Conservation (phyloP, 2,797 vertebrate species). For the Aselliscus stoliczkanus region DNA sequence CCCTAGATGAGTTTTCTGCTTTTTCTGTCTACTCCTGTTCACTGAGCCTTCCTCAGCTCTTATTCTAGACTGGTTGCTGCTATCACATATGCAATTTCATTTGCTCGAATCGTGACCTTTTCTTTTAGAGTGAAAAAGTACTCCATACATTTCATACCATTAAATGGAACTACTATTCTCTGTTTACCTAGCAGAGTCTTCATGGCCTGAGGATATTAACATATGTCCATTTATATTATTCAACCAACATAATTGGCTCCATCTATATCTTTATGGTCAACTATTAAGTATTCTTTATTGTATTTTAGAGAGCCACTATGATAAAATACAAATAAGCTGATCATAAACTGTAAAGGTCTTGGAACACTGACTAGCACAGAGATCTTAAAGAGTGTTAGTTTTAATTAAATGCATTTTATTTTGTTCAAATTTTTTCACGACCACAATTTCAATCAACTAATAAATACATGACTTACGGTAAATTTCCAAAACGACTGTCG, state of each 20-base stretch:
- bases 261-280: background rate
- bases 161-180: background rate
- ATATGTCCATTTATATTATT: background rate
- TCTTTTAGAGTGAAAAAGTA: background rate
- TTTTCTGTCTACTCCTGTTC: background rate
- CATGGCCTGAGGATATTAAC: background rate
- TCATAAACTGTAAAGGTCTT: background rate
- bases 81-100: background rate
- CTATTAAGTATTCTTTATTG: background rate
- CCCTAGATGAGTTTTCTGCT: background rate
- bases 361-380: background rate
- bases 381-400: background rate
- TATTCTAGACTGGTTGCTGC: background rate
- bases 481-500: slow-evolving; percentile 97
- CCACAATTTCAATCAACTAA: background rate
- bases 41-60: background rate
- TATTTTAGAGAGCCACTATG: background rate
- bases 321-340: background rate
- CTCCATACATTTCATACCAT: background rate
- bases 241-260: background rate
- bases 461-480: slow-evolving; percentile 89
- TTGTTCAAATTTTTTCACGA: background rate
- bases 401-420: background rate
- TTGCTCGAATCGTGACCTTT: background rate
- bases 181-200: background rate